These are phyloP conservation scores for Theodoxus fluviatilis DNA, from an alignment of 2,888 invertebrate species.

Conservation along the genomic window DNA sequence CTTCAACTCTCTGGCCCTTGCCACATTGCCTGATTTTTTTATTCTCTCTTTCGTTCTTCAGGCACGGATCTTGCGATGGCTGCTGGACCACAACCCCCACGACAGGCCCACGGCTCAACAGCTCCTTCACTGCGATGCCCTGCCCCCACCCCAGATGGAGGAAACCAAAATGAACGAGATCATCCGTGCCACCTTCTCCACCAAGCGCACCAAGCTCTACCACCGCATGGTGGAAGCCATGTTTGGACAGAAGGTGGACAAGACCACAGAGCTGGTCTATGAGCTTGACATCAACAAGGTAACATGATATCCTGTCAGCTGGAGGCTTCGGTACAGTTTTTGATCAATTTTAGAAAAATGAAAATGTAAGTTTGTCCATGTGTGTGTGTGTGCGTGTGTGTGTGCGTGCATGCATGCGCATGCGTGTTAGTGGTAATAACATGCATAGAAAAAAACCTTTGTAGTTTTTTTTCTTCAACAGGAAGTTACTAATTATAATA, in stretches of 20 bases:
- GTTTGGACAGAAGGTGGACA: constrained; percentile 69
- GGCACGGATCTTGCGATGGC: constrained; percentile 70
- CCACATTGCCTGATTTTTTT: neutral
- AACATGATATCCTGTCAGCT: neutral
- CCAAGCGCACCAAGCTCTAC: constrained; percentile 81
- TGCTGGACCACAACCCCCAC: constrained; percentile 84
- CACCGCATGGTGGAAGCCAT: constrained; percentile 68
- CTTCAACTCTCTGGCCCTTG: neutral
- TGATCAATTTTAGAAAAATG: neutral
- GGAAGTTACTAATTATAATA: no score
- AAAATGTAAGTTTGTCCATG: neutral
- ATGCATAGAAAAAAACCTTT: neutral
- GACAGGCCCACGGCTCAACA: constrained; percentile 86
- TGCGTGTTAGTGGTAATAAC: neutral
- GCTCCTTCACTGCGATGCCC: constrained; percentile 79
- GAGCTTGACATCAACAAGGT: constrained; percentile 72
- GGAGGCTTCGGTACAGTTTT: no score
- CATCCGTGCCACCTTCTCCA: constrained; percentile 80
- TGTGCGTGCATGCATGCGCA: neutral
- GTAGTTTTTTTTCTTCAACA: no score
- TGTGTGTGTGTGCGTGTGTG: neutral
- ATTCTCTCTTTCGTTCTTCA: constrained; percentile 32
- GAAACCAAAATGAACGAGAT: constrained; percentile 83
- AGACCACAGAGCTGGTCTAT: constrained; percentile 82
- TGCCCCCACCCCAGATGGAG: constrained; percentile 85